A percentile compares a stretch with the other conserved stretches of the same genome.
phyloP scores from a whole-genome alignment of 2,888 invertebrate species.

The Aproaerema taeniolella region DNA sequence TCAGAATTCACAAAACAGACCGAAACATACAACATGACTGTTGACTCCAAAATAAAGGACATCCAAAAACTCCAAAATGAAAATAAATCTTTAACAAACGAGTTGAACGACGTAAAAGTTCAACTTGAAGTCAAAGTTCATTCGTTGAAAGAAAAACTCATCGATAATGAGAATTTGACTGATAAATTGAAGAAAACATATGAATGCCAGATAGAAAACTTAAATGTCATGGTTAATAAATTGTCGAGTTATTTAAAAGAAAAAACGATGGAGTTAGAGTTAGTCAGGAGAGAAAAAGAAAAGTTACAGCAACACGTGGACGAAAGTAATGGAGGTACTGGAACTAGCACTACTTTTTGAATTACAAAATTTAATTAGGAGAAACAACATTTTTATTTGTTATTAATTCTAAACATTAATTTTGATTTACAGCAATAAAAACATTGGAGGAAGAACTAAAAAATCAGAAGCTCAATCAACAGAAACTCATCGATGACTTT shows the following conservation, averaged over 20 bases:
- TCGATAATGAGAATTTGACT: constrained; percentile 46
- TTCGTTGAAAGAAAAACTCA: constrained; percentile 48
- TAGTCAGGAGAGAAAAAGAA: constrained; percentile 40
- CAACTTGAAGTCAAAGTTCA: constrained; percentile 51
- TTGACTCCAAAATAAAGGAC: constrained; percentile 35
- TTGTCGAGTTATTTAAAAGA: constrained; percentile 49
- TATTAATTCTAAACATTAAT: no score
- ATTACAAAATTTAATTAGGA: no score
- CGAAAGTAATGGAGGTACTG: constrained; percentile 41
- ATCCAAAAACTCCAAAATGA: constrained; percentile 38
- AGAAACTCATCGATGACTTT: constrained; percentile 45
- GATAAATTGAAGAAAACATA: constrained; percentile 50
- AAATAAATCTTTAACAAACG: constrained; percentile 39
- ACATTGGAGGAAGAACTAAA: constrained; percentile 42
- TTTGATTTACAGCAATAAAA: constrained; percentile 35
- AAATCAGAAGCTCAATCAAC: constrained; percentile 37
- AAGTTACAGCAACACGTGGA: constrained; percentile 31
- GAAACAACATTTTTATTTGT: no score
- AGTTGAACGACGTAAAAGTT: constrained; percentile 43
- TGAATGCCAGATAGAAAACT: constrained; percentile 49
- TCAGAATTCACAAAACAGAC: constrained; percentile 37
- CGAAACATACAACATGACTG: constrained; percentile 26
- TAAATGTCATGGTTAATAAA: constrained; percentile 50
- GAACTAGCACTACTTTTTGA: no score
- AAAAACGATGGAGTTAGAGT: constrained; percentile 43